Percentiles rank a stretch among this genome's conserved stretches.
These are phyloP conservation scores for Nymphalis polychloros DNA, from an alignment of 2,888 invertebrate species.

Conservation along the genomic window DNA sequence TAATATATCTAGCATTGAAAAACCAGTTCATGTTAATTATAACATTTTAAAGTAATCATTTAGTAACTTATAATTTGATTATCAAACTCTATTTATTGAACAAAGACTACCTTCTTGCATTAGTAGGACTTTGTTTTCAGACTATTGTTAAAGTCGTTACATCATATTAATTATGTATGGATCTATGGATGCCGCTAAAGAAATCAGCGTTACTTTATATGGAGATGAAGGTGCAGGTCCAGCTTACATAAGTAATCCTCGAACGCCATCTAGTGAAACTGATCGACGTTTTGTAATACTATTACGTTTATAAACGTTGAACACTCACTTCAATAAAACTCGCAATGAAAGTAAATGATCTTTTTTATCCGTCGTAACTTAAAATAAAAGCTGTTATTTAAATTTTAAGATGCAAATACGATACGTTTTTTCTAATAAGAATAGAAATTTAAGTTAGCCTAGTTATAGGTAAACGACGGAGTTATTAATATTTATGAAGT, in stretches of 20 bases:
- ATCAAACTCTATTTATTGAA: too few relatives aligned
- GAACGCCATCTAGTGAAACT: constrained; percentile 54
- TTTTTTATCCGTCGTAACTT: neutral
- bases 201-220: constrained; percentile 61
- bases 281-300: constrained; percentile 47
- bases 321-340: constrained; percentile 29
- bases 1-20: too few relatives aligned
- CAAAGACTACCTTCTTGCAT: too few relatives aligned
- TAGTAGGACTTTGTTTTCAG: too few relatives aligned
- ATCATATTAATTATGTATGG: constrained; percentile 53
- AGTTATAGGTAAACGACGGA: constrained; percentile 26
- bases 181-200: constrained; percentile 56
- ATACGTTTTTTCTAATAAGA: constrained; percentile 31
- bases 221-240: constrained; percentile 52
- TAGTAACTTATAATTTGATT: too few relatives aligned
- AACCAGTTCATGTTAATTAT: neutral
- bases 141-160: constrained; percentile 45
- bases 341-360: constrained; percentile 23
- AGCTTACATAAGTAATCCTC: constrained; percentile 51
- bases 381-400: neutral
- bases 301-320: constrained; percentile 26
- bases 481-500: constrained; percentile 47
- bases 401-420: constrained; percentile 11
- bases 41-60: neutral
- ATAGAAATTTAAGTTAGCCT: constrained; percentile 26